Evolutionary conservation across 1,140 invertebrate species (phyloP).

Genomic region (Anadara kagoshimensis): DNA sequence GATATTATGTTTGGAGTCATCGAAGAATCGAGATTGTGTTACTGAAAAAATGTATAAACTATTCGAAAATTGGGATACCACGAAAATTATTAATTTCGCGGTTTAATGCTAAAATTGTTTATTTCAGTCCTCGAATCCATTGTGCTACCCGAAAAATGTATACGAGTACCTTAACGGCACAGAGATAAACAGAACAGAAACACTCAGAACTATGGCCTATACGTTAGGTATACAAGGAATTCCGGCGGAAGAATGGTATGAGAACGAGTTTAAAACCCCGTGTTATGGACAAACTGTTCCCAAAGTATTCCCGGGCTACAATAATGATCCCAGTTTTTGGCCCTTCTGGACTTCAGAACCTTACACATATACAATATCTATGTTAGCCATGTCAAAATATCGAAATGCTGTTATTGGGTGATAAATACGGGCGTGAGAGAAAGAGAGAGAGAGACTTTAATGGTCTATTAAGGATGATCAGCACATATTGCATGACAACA

Average conservation of each 20-base stretch:
- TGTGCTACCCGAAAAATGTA: slow-evolving; percentile 59
- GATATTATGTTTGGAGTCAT: too few species aligned
- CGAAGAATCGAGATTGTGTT: too few species aligned
- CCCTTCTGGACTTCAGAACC: slow-evolving; percentile 58
- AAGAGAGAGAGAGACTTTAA: too few species aligned
- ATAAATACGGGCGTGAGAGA: too few species aligned
- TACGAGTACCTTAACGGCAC: slow-evolving; percentile 60
- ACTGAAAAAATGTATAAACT: too few species aligned
- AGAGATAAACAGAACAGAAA: neutral
- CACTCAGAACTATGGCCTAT: neutral
- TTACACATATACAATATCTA: slow-evolving; percentile 53
- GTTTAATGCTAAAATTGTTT: neutral
- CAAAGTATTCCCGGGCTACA: slow-evolving; percentile 47
- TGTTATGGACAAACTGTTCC: slow-evolving; percentile 41
- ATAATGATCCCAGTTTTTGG: slow-evolving; percentile 40
- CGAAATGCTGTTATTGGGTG: too few species aligned
- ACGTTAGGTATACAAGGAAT: slow-evolving; percentile 39
- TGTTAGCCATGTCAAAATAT: slow-evolving; percentile 47
- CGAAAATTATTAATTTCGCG: too few species aligned
- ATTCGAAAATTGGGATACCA: too few species aligned
- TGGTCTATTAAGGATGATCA: too few species aligned
- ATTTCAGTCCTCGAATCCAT: slow-evolving; percentile 49
- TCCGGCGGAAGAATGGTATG: slow-evolving; percentile 27
- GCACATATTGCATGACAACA: too few species aligned
- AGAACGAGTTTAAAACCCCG: slow-evolving; percentile 19